Conservation (phyloP, 2,113 vertebrate genomes). For the Agapornis roseicollis region DNA sequence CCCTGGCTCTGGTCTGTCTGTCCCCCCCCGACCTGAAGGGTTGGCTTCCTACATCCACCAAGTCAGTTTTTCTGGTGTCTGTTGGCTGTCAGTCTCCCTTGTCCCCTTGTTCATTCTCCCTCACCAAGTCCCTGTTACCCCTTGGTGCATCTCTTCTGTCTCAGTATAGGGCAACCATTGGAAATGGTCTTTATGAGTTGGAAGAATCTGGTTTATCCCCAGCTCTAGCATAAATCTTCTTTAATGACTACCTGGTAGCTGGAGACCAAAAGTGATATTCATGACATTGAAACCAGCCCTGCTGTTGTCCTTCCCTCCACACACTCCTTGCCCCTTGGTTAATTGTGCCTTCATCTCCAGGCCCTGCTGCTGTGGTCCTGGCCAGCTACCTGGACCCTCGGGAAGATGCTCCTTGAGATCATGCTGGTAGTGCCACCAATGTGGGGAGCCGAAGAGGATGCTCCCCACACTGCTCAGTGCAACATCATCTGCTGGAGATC, state of each 20-base stretch:
- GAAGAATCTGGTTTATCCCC: neutral
- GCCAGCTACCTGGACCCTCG: accelerated
- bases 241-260: neutral
- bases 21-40: neutral
- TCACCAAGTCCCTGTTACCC: neutral
- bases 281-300: neutral
- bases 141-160: neutral
- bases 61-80: neutral
- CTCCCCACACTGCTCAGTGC: neutral
- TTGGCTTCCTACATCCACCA: neutral
- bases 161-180: neutral
- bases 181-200: neutral
- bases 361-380: neutral
- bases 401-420: neutral
- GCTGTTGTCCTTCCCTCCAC: neutral
- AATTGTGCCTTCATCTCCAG: neutral
- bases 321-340: neutral
- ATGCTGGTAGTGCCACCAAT: neutral
- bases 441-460: neutral
- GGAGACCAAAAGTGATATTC: neutral
- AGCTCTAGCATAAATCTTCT: neutral
- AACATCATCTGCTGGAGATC: neutral
- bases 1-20: neutral
- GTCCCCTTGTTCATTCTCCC: neutral
- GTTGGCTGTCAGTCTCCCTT: neutral